Conservation (phyloP, 2,888 invertebrate genomes). For the Isotomurus palustris region DNA sequence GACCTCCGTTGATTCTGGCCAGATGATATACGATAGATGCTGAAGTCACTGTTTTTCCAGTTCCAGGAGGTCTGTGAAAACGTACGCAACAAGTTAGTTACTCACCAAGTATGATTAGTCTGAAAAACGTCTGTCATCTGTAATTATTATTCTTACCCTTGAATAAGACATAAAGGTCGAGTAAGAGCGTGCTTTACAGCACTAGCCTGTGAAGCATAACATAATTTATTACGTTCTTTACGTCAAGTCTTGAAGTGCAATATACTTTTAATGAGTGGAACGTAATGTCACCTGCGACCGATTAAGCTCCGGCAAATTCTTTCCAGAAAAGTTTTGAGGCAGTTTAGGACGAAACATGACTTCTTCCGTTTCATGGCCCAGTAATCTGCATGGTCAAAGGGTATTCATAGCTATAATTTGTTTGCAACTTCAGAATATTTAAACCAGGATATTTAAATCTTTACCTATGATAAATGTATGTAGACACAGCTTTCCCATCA, state of each 20-base stretch:
- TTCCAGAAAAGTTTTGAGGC: constrained; percentile 95
- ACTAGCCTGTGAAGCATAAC: constrained; percentile 77
- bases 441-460: not conserved
- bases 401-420: not conserved
- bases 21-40: constrained; percentile 98
- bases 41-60: constrained; percentile 98
- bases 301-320: constrained; percentile 95
- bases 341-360: constrained; percentile 83
- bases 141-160: too few relatives aligned
- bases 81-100: not conserved
- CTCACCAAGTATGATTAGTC: too few relatives aligned
- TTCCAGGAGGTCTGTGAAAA: constrained; percentile 80
- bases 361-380: constrained; percentile 93
- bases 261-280: too few relatives aligned
- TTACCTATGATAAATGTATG: constrained; percentile 91
- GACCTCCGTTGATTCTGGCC: constrained; percentile 78
- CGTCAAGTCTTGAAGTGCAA: not conserved
- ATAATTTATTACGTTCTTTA: not conserved
- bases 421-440: not conserved
- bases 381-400: constrained; percentile 52
- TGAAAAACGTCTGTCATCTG: too few relatives aligned
- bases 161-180: constrained; percentile 90
- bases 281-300: constrained; percentile 69
- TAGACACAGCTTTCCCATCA: constrained; percentile 93
- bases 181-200: constrained; percentile 98